Evolutionary conservation across 2,797 vertebrate genomes (phyloP).

Genomic region (Macrochelys suwanniensis): DNA sequence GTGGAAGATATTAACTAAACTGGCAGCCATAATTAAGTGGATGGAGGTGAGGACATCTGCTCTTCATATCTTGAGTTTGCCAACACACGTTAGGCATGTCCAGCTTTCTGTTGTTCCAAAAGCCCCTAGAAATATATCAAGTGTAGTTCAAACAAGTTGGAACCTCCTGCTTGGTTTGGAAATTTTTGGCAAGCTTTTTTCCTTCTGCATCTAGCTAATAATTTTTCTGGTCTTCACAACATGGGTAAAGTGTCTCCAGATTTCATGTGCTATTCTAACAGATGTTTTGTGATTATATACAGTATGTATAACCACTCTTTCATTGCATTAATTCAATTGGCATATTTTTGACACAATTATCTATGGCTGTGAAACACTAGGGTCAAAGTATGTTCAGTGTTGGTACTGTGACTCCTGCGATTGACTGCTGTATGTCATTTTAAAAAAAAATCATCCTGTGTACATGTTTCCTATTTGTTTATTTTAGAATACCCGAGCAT

Average conservation of each 20-base stretch:
- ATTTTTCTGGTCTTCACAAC: conserved; percentile 69
- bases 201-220: conserved; percentile 65
- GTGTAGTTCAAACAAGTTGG: conserved; percentile 69
- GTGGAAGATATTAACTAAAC: conserved; percentile 76
- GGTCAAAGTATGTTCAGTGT: background rate
- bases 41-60: conserved; percentile 78
- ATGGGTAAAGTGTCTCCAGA: conserved; percentile 70
- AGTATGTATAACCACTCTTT: conserved; percentile 73
- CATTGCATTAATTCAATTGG: conserved; percentile 70
- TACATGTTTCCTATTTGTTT: background rate
- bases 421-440: accelerated
- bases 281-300: conserved; percentile 72
- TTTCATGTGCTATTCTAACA: conserved; percentile 69
- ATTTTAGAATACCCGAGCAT: background rate
- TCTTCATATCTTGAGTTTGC: conserved; percentile 70
- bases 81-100: conserved; percentile 70
- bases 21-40: conserved; percentile 70
- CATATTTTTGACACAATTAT: background rate
- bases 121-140: conserved; percentile 68
- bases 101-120: conserved; percentile 75
- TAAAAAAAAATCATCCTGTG: conserved; percentile 1
- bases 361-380: conserved; percentile 18
- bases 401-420: background rate
- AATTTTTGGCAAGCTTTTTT: conserved; percentile 63
- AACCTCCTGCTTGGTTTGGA: conserved; percentile 74